Evolutionary conservation across 1,140 invertebrate genomes (phyloP).

Genomic region (Eurosta solidaginis): DNA sequence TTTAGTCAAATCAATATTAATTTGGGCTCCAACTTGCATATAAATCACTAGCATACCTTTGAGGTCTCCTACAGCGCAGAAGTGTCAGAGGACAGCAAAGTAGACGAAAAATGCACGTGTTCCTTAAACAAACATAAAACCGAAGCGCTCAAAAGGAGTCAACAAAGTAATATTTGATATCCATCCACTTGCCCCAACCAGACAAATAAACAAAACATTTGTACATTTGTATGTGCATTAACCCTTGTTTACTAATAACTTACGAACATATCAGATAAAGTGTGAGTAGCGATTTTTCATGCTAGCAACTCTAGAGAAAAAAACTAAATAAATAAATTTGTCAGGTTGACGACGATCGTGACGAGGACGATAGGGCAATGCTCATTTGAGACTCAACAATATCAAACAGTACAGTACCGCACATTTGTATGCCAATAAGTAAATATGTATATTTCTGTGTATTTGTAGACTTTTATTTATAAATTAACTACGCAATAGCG

Average conservation of each 20-base stretch:
- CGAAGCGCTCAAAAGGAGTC: not conserved
- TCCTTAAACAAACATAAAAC: not conserved
- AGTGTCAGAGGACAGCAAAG: not conserved
- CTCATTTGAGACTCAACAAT: not conserved
- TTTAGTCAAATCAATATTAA: slow-evolving; percentile 2
- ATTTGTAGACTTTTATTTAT: not conserved
- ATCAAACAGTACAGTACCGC: not conserved
- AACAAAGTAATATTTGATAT: not conserved
- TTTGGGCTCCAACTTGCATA: not conserved
- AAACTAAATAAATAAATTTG: slow-evolving; percentile 13
- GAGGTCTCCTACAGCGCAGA: not conserved
- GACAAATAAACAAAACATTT: not conserved
- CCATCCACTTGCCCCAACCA: slow-evolving; percentile 21
- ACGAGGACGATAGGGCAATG: not conserved
- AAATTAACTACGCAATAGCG: not conserved
- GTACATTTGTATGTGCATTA: not conserved
- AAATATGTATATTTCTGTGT: not conserved
- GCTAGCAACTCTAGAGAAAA: not conserved
- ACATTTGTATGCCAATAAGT: not conserved
- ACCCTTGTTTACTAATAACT: not conserved
- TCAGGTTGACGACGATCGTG: not conserved
- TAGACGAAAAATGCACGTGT: not conserved
- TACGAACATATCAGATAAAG: not conserved
- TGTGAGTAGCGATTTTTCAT: slow-evolving; percentile 16
- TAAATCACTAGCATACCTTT: not conserved